A percentile compares a stretch with the other conserved stretches of the same genome.
Evolutionary conservation across 2,113 vertebrate genomes (phyloP).

Genomic region (Anoura caudifer): DNA sequence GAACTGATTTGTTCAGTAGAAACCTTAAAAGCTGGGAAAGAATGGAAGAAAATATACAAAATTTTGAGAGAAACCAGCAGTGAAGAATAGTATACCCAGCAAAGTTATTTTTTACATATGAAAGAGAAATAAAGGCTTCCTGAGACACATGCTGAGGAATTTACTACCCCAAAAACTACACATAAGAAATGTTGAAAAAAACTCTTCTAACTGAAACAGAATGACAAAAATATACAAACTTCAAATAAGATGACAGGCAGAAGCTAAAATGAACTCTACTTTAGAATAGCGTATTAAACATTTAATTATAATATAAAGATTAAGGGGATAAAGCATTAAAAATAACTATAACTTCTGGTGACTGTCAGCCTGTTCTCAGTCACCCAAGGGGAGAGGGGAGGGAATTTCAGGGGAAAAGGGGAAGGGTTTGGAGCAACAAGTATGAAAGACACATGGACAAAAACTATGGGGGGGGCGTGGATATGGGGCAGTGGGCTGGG

Average conservation of each 20-base stretch:
- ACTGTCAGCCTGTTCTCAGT: too few species aligned
- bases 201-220: background rate
- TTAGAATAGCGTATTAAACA: background rate
- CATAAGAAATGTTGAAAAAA: background rate
- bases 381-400: too few species aligned
- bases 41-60: background rate
- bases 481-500: too few species aligned
- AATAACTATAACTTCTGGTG: background rate
- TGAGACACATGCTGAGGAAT: background rate
- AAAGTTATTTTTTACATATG: background rate
- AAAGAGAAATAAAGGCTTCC: background rate
- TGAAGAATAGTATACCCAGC: background rate
- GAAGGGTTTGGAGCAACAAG: too few species aligned
- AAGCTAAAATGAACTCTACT: background rate
- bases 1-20: background rate
- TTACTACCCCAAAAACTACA: too few species aligned
- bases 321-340: background rate
- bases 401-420: too few species aligned
- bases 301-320: background rate
- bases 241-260: background rate
- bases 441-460: too few species aligned
- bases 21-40: background rate
- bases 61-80: background rate
- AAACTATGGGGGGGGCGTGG: too few species aligned
- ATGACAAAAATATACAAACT: background rate